Evolutionary conservation across 2,113 vertebrate species (phyloP).

Genomic region (Heptranchias perlo): DNA sequence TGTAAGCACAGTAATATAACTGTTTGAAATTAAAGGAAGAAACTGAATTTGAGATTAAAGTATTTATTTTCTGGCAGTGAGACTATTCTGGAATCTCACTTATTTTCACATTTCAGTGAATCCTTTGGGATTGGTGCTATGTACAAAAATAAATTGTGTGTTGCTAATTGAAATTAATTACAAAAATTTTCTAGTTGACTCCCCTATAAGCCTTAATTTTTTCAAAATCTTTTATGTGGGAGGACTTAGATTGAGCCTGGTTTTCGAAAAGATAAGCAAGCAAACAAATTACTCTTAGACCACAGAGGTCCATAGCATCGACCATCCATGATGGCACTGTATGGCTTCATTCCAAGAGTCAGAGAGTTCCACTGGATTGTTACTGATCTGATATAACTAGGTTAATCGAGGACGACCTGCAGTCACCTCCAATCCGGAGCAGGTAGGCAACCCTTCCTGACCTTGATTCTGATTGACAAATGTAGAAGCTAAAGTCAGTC

Average conservation of each 20-base stretch:
- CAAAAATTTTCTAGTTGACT: not conserved
- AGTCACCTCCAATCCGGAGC: not conserved
- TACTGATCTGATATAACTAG: not conserved
- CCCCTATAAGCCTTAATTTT: not conserved
- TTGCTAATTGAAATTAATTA: not conserved
- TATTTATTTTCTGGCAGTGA: not conserved
- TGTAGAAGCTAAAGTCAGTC: not conserved
- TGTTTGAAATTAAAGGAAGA: not conserved
- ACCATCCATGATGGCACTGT: not conserved
- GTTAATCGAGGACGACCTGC: not conserved
- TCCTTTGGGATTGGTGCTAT: constrained; percentile 11
- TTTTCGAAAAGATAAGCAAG: not conserved
- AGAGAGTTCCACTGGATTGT: not conserved
- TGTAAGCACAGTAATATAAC: not conserved
- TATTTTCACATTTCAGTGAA: constrained; percentile 9
- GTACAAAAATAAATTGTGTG: not conserved
- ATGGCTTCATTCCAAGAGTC: not conserved
- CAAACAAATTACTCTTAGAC: not conserved
- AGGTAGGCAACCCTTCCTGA: not conserved
- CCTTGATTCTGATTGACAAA: not conserved
- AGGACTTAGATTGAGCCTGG: not conserved
- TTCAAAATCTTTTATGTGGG: not conserved
- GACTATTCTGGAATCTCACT: not conserved
- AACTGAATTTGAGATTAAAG: constrained; percentile 14
- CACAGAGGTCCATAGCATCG: not conserved